Evolutionary conservation across 2,113 vertebrate genomes (phyloP).

Genomic region (Hucho hucho): DNA sequence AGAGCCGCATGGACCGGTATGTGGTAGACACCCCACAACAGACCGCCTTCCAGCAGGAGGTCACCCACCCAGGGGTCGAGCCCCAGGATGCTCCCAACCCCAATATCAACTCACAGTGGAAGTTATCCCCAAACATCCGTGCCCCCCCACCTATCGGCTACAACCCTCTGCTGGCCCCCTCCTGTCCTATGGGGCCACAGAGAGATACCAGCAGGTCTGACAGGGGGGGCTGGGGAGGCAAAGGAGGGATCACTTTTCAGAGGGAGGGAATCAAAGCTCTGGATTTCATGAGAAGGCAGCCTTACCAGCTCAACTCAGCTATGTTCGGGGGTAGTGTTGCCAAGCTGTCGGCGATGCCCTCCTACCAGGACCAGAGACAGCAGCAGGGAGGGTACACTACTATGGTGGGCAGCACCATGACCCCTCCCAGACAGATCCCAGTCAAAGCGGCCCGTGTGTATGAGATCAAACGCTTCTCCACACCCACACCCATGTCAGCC

Average conservation of each 20-base stretch:
- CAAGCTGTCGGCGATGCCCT: constrained; percentile 57
- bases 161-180: constrained; percentile 91
- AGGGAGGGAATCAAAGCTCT: constrained; percentile 90
- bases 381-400: constrained; percentile 54
- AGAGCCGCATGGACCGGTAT: constrained; percentile 91
- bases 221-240: constrained; percentile 54
- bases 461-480: constrained; percentile 92
- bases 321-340: constrained; percentile 87
- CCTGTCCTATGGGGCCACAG: constrained; percentile 87
- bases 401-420: constrained; percentile 73
- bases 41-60: constrained; percentile 57
- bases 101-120: constrained; percentile 82
- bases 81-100: constrained; percentile 72
- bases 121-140: constrained; percentile 95
- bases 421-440: constrained; percentile 74
- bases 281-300: constrained; percentile 93
- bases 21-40: constrained; percentile 79
- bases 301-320: constrained; percentile 94
- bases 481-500: constrained; percentile 86
- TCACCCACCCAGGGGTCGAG: constrained; percentile 46
- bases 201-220: constrained; percentile 76
- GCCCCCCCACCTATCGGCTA: constrained; percentile 97
- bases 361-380: constrained; percentile 63
- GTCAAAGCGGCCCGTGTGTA: constrained; percentile 84
- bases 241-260: constrained; percentile 63